Evolutionary conservation across 2,888 invertebrate species (phyloP).

Genomic region (Spialia ferax): DNA sequence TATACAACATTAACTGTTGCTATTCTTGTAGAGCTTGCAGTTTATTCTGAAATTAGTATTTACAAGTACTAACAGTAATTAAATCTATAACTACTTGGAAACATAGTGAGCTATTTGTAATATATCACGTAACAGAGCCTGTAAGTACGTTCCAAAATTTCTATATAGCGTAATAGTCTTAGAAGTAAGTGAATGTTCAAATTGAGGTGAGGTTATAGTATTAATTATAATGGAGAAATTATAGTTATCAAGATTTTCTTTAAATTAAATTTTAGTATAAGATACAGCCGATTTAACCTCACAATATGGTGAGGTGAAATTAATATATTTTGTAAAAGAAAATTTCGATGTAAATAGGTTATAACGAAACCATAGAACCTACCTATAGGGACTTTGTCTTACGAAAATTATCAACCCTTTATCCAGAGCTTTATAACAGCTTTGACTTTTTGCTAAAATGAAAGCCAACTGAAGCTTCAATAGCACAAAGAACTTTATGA

Average conservation of each 20-base stretch:
- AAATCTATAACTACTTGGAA: background rate
- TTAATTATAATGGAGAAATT: background rate
- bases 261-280: background rate
- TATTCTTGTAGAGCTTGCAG: background rate
- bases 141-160: background rate
- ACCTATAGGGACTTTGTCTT: background rate
- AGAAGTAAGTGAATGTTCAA: background rate
- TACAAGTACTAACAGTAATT: background rate
- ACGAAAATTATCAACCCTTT: background rate
- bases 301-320: conserved; percentile 18
- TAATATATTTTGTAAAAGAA: conserved; percentile 33
- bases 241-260: background rate
- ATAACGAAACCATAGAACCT: background rate
- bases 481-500: background rate
- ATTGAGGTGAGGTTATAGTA: background rate
- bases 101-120: background rate
- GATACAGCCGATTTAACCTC: conserved; percentile 7
- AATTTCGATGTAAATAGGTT: conserved; percentile 24
- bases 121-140: background rate
- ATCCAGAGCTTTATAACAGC: background rate
- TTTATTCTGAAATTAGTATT: background rate
- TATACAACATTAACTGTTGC: background rate
- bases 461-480: background rate
- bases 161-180: background rate
- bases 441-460: background rate